Evolutionary conservation across 2,797 vertebrate species (phyloP), one percentile per base, ranked within the genome.

Genomic region (Pangasius krempfi): DNA sequence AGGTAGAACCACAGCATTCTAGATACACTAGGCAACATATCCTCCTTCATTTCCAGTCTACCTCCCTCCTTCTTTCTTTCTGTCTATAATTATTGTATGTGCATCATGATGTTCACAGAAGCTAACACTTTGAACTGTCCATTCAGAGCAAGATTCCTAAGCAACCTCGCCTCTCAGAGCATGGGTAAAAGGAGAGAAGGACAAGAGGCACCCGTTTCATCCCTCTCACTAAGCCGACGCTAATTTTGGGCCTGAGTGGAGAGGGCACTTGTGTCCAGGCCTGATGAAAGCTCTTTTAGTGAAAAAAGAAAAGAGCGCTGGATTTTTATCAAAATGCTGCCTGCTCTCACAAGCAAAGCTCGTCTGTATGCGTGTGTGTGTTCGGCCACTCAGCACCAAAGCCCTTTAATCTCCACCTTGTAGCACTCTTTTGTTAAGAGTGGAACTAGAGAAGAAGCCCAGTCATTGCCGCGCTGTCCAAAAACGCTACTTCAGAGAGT

Each of bases 231-330:
- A 89, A 91, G 92, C 86, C 89, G 75, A 58, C 87, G 93, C 94
- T 94, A 95, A 95, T 96, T 95, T 94, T 90, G 93, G 79, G 91
- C 91, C 93, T 90, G 93, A 93, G 92, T 93, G 93, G 93, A 96
- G 95, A 95, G 95, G 93, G 92, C 95, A 94, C 94, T 95, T 93
- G 92, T 94, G 94, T 94, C 92, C 89, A 40, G 92, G 92, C 87
- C 94, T 95, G 94, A 96, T 96, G 95, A 95, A 96, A 96, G 96
- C 93, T 93, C 94, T 95, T 93, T 91, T 96, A 93, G 93, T 37
- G 47, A 89, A 93, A 93, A 84, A 92, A 93, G 86, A 93, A 79
- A 93, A 87, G 95, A 94, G 95, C 92, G 93, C 94, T 90, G 92
- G 94, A 95, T 92, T 92, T 87, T 89, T 89, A 92, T 92, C 90